Conservation (phyloP, 2,888 invertebrate genomes). For the Caenorhabditis plicata region DNA sequence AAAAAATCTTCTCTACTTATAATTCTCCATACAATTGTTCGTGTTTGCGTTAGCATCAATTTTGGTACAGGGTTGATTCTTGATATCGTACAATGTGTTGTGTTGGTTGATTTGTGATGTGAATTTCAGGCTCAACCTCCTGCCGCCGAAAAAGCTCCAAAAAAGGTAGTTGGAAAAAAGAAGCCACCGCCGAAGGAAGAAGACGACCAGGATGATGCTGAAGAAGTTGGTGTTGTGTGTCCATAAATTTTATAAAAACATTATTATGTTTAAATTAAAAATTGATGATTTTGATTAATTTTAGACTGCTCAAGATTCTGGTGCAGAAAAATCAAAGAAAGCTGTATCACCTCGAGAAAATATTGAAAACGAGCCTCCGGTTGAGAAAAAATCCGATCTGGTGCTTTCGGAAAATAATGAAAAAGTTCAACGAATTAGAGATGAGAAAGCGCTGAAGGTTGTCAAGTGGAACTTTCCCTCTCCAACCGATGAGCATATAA, state of each 20-base stretch:
- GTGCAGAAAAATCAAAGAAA: too few relatives aligned
- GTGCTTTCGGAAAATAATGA: conserved; percentile 68
- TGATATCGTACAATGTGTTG: not conserved
- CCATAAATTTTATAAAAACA: too few relatives aligned
- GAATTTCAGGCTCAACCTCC: conserved; percentile 12
- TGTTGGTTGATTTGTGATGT: conserved; percentile 1
- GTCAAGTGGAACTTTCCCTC: conserved; percentile 67
- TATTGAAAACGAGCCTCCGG: conserved; percentile 26
- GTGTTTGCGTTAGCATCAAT: too few relatives aligned
- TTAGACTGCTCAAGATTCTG: too few relatives aligned
- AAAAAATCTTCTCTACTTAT: too few relatives aligned
- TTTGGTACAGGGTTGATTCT: too few relatives aligned
- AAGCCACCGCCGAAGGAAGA: conserved; percentile 10
- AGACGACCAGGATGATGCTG: conserved; percentile 13
- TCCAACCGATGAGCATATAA: conserved; percentile 89
- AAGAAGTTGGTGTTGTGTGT: conserved; percentile 10
- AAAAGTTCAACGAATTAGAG: conserved; percentile 88
- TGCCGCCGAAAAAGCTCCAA: too few relatives aligned
- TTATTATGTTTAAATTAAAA: too few relatives aligned
- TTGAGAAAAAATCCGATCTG: conserved; percentile 16
- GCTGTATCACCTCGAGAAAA: conserved; percentile 6
- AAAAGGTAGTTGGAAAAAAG: too few relatives aligned
- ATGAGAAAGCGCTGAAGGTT: conserved; percentile 86
- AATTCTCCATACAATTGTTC: too few relatives aligned
- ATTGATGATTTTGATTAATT: too few relatives aligned